A percentile compares a stretch with the other conserved stretches of the same genome.
Conservation (phyloP, 2,797 vertebrate genomes). For the Parauchenoglanis ngamensis region DNA sequence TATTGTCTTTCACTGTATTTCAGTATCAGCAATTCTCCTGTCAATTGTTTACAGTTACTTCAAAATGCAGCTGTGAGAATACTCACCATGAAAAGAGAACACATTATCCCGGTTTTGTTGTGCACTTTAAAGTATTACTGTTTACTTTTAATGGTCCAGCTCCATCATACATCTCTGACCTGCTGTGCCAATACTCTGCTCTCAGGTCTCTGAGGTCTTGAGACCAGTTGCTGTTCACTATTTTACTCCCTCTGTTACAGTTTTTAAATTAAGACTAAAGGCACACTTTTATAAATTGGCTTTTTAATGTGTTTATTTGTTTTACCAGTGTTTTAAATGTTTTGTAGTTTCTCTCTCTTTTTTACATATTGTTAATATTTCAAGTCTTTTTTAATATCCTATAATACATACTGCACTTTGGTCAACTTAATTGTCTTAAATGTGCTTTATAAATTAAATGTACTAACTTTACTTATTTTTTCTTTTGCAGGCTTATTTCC, state of each 20-base stretch:
- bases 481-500: constrained; percentile 28
- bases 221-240: not conserved
- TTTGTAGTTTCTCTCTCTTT: not conserved
- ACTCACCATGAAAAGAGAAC: not conserved
- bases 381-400: not conserved
- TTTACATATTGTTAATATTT: not conserved
- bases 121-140: not conserved
- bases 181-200: not conserved
- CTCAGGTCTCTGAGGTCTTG: not conserved
- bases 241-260: not conserved
- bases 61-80: not conserved
- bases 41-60: not conserved
- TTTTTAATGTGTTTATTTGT: not conserved
- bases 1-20: not conserved
- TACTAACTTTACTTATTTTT: not conserved
- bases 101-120: not conserved
- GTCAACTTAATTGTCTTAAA: not conserved
- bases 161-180: not conserved
- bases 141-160: not conserved
- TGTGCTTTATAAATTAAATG: not conserved
- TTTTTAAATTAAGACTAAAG: not conserved
- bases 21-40: not conserved
- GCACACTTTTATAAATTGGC: not conserved
- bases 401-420: not conserved
- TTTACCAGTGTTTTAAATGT: not conserved